Evolutionary conservation across 2,113 vertebrate species (phyloP).

Genomic region (Condylura cristata): DNA sequence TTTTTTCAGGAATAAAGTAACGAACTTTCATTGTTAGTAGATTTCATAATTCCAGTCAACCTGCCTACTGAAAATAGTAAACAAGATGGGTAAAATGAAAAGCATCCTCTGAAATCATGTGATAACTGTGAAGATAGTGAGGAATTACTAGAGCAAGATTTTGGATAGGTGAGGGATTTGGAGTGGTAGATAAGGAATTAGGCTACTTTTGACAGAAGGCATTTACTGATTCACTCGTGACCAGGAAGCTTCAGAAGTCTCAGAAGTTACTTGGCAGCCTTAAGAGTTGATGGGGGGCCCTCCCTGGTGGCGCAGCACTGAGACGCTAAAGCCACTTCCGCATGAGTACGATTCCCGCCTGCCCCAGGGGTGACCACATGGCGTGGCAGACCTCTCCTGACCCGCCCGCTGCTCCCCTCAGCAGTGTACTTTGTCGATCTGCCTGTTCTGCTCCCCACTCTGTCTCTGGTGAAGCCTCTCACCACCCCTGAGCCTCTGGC

Average conservation of each 20-base stretch:
- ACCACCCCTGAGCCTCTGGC: too few species aligned
- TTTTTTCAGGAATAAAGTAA: neutral
- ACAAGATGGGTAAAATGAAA: neutral
- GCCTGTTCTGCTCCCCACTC: too few species aligned
- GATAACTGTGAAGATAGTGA: neutral
- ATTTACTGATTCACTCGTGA: neutral
- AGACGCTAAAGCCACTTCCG: too few species aligned
- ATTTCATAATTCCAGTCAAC: neutral
- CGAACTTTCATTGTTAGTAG: neutral
- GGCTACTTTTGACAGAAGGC: constrained; percentile 1
- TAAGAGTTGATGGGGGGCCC: neutral
- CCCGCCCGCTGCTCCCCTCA: too few species aligned
- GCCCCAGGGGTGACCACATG: too few species aligned
- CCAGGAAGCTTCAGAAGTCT: neutral
- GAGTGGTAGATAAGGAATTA: too few species aligned
- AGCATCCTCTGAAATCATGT: neutral
- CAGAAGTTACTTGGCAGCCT: neutral
- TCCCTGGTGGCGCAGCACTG: too few species aligned
- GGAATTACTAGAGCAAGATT: neutral
- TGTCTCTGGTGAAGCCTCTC: too few species aligned
- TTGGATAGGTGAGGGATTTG: neutral
- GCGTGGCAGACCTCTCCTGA: too few species aligned
- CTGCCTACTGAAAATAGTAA: neutral
- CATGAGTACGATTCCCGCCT: too few species aligned
- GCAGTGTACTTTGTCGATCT: too few species aligned